These are phyloP conservation scores for Gymnocephalus cernua DNA, from an alignment of 2,113 vertebrate genomes.

Conservation along the genomic window DNA sequence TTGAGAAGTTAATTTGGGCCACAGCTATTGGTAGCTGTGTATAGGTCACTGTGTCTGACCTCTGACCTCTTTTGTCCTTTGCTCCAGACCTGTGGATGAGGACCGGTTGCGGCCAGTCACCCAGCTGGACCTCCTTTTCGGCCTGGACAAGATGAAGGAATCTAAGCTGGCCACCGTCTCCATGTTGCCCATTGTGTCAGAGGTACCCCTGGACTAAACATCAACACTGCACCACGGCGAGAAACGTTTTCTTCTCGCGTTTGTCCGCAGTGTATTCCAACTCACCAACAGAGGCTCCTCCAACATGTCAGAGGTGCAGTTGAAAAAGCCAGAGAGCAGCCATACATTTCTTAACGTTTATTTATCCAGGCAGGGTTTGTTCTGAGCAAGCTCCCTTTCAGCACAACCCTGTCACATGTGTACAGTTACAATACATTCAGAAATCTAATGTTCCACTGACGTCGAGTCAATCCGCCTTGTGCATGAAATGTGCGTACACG, in stretches of 20 bases:
- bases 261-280: background rate
- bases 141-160: constrained; percentile 87
- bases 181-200: constrained; percentile 52
- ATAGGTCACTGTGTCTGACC: background rate
- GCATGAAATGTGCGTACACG: too few species aligned
- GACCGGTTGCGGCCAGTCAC: constrained; percentile 82
- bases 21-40: background rate
- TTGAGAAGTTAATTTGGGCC: background rate
- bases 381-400: constrained; percentile 36
- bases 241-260: background rate
- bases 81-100: constrained; percentile 75
- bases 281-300: constrained; percentile 12
- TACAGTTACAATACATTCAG: constrained; percentile 8
- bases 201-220: constrained; percentile 81
- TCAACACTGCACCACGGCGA: background rate
- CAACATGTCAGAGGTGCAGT: constrained; percentile 15
- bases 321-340: constrained; percentile 6
- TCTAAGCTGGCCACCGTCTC: constrained; percentile 78
- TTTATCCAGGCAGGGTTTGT: constrained; percentile 20
- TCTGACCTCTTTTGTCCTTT: constrained; percentile 25
- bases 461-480: background rate
- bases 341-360: constrained; percentile 8
- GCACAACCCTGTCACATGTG: constrained; percentile 1
- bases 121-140: constrained; percentile 86
- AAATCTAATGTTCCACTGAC: background rate